Percentiles rank a stretch among this genome's conserved stretches.
phyloP scores from a whole-genome alignment of 2,113 vertebrate genomes.

The Hymenochirus boettgeri region DNA sequence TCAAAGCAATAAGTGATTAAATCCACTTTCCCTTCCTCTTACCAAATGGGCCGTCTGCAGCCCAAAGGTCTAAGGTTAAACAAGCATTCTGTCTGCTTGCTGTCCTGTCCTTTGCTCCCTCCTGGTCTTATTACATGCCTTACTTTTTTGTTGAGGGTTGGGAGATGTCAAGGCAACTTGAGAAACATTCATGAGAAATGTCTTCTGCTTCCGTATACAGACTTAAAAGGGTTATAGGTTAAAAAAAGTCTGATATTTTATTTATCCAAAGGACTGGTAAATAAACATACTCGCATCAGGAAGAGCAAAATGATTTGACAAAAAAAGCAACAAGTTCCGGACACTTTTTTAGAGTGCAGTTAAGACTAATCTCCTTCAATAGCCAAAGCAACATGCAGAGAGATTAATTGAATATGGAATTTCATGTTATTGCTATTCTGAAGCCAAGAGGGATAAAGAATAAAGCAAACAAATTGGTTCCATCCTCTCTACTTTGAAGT shows the following conservation, averaged over 20 bases:
- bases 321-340: slow-evolving; percentile 12
- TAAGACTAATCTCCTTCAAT: too few relatives aligned
- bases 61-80: slow-evolving; percentile 71
- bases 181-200: slow-evolving; percentile 37
- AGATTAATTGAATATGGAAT: too few relatives aligned
- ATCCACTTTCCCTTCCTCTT: slow-evolving; percentile 65
- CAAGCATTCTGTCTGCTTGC: slow-evolving; percentile 69
- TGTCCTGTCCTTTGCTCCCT: slow-evolving; percentile 60
- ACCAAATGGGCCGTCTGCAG: slow-evolving; percentile 57
- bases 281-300: slow-evolving; percentile 36
- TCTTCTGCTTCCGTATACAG: slow-evolving; percentile 28
- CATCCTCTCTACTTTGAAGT: too few relatives aligned
- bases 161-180: slow-evolving; percentile 40
- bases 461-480: too few relatives aligned
- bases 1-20: slow-evolving; percentile 68
- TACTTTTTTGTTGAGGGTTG: slow-evolving; percentile 44
- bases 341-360: too few relatives aligned
- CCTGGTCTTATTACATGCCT: slow-evolving; percentile 40
- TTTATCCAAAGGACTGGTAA: slow-evolving; percentile 32
- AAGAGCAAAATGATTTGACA: slow-evolving; percentile 9
- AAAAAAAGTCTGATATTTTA: slow-evolving; percentile 40
- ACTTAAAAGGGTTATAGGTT: slow-evolving; percentile 36
- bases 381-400: too few relatives aligned
- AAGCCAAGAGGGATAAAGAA: too few relatives aligned
- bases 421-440: too few relatives aligned